These are phyloP conservation scores for Hecatera dysodea DNA, from an alignment of 2,888 invertebrate genomes.

Conservation along the genomic window DNA sequence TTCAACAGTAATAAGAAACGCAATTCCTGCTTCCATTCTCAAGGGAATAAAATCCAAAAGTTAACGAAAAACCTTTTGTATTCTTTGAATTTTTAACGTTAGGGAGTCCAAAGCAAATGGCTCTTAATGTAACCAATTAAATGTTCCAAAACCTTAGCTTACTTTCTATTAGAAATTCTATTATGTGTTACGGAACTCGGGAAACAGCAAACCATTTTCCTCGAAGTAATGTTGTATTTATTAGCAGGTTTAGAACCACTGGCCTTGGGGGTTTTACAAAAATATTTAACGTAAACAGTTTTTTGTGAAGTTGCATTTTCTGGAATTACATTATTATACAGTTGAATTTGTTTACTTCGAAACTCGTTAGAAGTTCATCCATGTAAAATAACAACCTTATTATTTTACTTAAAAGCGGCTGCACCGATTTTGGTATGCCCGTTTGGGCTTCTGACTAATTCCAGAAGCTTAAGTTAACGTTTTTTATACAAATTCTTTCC, in stretches of 20 bases:
- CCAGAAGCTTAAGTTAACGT: not conserved
- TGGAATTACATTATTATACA: slow-evolving; percentile 13
- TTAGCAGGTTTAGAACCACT: not conserved
- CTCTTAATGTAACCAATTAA: slow-evolving; percentile 63
- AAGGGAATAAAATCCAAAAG: slow-evolving; percentile 44
- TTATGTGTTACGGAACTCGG: slow-evolving; percentile 34
- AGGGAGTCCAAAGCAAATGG: slow-evolving; percentile 35
- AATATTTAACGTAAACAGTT: not conserved
- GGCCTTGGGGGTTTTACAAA: not conserved
- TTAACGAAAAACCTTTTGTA: slow-evolving; percentile 52
- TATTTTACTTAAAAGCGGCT: not conserved
- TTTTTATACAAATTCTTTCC: not conserved
- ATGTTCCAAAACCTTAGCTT: slow-evolving; percentile 44
- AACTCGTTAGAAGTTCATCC: slow-evolving; percentile 33
- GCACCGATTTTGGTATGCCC: not conserved
- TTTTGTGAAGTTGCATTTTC: slow-evolving; percentile 25
- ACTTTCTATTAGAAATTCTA: slow-evolving; percentile 38
- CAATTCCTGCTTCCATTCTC: slow-evolving; percentile 25
- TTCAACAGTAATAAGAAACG: slow-evolving; percentile 22
- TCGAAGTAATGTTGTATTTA: slow-evolving; percentile 29
- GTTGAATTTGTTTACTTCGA: slow-evolving; percentile 27
- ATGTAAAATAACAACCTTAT: slow-evolving; percentile 19
- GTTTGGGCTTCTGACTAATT: too few species aligned
- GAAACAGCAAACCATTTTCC: slow-evolving; percentile 17
- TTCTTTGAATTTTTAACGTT: slow-evolving; percentile 57